A percentile compares a stretch with the other conserved stretches of the same genome.
phyloP scores from a whole-genome alignment of 2,888 invertebrate species.

The Kryphioiulus occultus region DNA sequence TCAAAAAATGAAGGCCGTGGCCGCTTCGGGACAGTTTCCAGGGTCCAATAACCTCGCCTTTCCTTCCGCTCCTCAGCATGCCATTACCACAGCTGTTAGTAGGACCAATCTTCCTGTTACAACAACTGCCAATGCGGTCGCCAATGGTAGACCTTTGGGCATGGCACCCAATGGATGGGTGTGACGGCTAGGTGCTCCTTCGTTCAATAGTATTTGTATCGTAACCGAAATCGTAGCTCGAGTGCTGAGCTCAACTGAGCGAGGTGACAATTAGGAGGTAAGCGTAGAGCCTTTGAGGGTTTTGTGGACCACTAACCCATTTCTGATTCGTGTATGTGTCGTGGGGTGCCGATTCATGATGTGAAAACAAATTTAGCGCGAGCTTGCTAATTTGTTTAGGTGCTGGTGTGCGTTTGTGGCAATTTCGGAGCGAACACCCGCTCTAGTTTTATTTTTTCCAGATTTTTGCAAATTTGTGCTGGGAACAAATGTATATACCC shows the following conservation, averaged over 20 bases:
- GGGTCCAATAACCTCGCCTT: slow-evolving; percentile 52
- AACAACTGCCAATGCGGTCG: slow-evolving; percentile 50
- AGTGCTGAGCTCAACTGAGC: neutral
- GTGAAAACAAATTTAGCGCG: neutral
- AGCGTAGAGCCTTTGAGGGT: slow-evolving; percentile 37
- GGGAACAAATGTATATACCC: neutral
- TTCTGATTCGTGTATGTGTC: slow-evolving; percentile 29
- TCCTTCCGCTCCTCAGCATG: slow-evolving; percentile 54
- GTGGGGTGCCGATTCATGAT: neutral
- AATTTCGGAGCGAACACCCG: neutral
- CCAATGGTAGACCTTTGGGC: slow-evolving; percentile 52
- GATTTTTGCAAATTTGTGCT: neutral
- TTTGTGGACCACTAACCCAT: slow-evolving; percentile 44
- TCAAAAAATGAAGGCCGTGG: slow-evolving; percentile 53
- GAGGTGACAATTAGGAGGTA: neutral
- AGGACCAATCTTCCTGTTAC: slow-evolving; percentile 53
- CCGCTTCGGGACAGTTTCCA: slow-evolving; percentile 49
- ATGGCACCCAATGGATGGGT: slow-evolving; percentile 56
- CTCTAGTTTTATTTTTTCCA: neutral
- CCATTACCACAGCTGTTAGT: slow-evolving; percentile 53
- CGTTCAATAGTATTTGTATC: neutral
- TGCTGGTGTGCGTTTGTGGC: neutral
- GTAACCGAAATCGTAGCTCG: neutral
- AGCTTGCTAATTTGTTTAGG: neutral
- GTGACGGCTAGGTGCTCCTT: slow-evolving; percentile 21